A percentile compares a stretch with the other conserved stretches of the same genome.
Evolutionary conservation across 2,113 vertebrate genomes (phyloP).

Genomic region (Saguinus imperator): DNA sequence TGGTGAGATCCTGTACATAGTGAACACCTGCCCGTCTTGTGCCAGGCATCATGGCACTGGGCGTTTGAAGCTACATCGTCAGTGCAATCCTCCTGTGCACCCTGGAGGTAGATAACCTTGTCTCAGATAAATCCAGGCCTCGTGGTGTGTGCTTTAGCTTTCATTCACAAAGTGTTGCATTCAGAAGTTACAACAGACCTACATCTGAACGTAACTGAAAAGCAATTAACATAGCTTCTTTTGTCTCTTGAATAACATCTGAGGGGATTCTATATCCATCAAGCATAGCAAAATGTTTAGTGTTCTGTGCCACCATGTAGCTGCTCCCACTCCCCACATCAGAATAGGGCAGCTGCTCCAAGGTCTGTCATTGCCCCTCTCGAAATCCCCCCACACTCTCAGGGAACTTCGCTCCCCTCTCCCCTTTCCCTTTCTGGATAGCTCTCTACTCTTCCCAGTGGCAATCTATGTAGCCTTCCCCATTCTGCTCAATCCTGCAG

Average conservation of each 20-base stretch:
- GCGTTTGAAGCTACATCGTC: fast-evolving
- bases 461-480: background rate
- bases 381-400: background rate
- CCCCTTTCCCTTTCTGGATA: background rate
- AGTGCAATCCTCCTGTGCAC: background rate
- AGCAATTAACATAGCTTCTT: background rate
- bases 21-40: fast-evolving
- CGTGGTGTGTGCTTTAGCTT: background rate
- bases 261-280: background rate
- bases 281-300: background rate
- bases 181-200: background rate
- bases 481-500: background rate
- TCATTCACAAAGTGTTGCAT: background rate
- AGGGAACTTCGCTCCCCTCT: background rate
- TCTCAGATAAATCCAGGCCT: background rate
- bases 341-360: fast-evolving
- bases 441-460: background rate
- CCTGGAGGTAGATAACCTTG: background rate
- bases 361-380: background rate
- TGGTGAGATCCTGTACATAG: no score
- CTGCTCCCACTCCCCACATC: background rate
- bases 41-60: background rate
- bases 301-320: no score
- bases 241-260: background rate
- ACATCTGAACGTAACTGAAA: background rate